Conservation (phyloP, 2,113 vertebrate genomes). For the Eupsittula cactorum region DNA sequence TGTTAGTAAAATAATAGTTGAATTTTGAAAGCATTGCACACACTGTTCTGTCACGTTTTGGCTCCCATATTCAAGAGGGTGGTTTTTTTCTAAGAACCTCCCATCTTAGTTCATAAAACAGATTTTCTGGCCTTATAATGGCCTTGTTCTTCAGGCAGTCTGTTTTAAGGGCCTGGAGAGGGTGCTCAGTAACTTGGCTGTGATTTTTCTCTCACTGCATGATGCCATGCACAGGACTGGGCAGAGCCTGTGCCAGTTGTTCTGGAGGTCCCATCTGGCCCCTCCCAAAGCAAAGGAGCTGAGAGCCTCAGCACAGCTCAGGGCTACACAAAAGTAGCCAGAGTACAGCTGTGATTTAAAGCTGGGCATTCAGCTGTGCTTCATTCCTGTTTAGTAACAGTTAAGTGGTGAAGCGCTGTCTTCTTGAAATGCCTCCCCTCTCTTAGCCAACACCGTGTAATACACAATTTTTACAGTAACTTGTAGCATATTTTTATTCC, state of each 20-base stretch:
- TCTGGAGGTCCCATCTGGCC: not conserved
- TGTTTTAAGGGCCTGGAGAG: not conserved
- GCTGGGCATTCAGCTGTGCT: not conserved
- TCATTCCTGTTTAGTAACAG: not conserved
- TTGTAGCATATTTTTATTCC: conserved; percentile 21
- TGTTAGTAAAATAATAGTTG: not conserved
- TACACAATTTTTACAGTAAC: not conserved
- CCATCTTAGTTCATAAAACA: not conserved
- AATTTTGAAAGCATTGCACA: not conserved
- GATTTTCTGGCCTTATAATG: not conserved
- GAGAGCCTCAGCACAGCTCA: not conserved
- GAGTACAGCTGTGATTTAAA: not conserved
- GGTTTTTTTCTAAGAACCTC: not conserved
- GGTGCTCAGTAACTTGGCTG: not conserved
- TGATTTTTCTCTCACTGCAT: not conserved
- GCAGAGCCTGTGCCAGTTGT: not conserved
- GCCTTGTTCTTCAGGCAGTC: not conserved
- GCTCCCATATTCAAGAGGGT: not conserved
- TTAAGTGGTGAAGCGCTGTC: not conserved
- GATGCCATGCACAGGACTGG: not conserved
- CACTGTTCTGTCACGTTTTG: not conserved
- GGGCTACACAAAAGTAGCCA: not conserved
- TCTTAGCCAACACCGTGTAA: not conserved
- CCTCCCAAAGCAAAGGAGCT: not conserved
- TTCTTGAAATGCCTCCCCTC: not conserved